A percentile compares a stretch with the other conserved stretches of the same genome.
These are phyloP conservation scores for Drosophila chauvacae DNA, from an alignment of 1,140 invertebrate species.

Conservation along the genomic window DNA sequence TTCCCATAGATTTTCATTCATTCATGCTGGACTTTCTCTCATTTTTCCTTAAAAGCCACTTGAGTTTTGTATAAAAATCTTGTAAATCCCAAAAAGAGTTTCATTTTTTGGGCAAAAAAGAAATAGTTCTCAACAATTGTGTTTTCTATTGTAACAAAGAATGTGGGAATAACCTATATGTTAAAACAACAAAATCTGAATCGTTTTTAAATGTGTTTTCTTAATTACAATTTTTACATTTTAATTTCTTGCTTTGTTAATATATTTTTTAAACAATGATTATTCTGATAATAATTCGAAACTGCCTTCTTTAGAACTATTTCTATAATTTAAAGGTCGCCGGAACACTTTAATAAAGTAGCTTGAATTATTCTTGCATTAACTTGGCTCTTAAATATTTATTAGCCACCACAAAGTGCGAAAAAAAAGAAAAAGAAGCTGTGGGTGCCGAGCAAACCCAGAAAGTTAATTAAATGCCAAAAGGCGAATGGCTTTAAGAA, in stretches of 20 bases:
- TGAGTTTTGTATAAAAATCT: neutral
- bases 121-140: neutral
- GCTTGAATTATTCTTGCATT: constrained; percentile 18
- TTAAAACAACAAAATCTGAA: neutral
- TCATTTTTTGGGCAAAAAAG: neutral
- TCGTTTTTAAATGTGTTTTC: too few species aligned
- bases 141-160: neutral
- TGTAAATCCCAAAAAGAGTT: neutral
- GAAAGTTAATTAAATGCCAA: constrained; percentile 52
- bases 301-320: neutral
- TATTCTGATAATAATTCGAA: neutral
- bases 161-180: neutral
- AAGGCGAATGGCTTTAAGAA: constrained; percentile 44
- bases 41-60: neutral
- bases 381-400: constrained; percentile 23
- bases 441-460: constrained; percentile 17
- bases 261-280: neutral
- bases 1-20: constrained; percentile 1
- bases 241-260: too few species aligned
- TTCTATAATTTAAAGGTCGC: neutral
- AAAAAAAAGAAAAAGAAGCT: neutral
- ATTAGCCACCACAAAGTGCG: constrained; percentile 10
- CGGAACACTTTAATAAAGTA: constrained; percentile 1
- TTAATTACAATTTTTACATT: too few species aligned
- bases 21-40: neutral